Evolutionary conservation across 2,888 invertebrate genomes (phyloP).

Genomic region (Phengaris arion): DNA sequence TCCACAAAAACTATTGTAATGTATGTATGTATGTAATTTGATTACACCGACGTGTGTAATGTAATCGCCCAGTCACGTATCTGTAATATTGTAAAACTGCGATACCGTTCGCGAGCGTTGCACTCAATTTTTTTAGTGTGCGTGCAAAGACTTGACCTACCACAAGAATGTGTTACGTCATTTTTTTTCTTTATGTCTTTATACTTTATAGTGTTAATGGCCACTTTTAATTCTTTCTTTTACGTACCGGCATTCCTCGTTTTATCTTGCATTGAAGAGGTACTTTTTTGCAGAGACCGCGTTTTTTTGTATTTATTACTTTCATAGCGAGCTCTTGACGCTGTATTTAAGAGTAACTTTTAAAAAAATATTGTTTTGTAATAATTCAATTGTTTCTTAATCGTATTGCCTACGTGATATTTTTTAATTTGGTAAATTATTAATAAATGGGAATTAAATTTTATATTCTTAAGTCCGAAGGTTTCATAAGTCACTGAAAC

Average conservation of each 20-base stretch:
- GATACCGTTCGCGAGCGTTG: slow-evolving; percentile 62
- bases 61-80: slow-evolving; percentile 28
- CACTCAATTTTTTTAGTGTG: slow-evolving; percentile 48
- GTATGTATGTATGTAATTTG: slow-evolving; percentile 13
- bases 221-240: slow-evolving; percentile 18
- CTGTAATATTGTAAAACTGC: slow-evolving; percentile 51
- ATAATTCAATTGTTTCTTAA: too few species aligned
- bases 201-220: slow-evolving; percentile 31
- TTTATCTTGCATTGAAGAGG: slow-evolving; percentile 1
- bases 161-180: slow-evolving; percentile 57
- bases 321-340: neutral
- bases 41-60: neutral
- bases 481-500: neutral
- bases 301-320: slow-evolving; percentile 7
- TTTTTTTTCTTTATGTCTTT: slow-evolving; percentile 44
- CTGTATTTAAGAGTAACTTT: neutral
- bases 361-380: neutral
- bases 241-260: slow-evolving; percentile 4
- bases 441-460: too few species aligned
- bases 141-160: slow-evolving; percentile 51
- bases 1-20: slow-evolving; percentile 14
- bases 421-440: too few species aligned
- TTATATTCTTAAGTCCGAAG: too few species aligned
- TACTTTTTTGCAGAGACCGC: neutral
- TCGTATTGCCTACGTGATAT: too few species aligned